Evolutionary conservation across 2,888 invertebrate genomes (phyloP), one percentile per base, ranked within the genome.

Genomic region (Melolontha melolontha): DNA sequence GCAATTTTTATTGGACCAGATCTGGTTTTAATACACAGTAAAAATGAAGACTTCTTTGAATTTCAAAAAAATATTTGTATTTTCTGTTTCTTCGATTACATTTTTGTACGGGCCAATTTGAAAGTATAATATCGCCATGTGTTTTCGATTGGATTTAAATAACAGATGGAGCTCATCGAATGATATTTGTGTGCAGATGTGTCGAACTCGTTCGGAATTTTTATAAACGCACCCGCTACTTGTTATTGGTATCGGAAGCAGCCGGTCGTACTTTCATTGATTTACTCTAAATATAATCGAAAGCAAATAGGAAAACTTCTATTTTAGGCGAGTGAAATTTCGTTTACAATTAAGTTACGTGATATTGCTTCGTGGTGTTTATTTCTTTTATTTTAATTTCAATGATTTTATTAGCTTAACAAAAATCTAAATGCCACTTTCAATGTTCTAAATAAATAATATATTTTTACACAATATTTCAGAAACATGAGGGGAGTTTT

Each of bases 121-220:
- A 42, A 65, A 47, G 54, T 44, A 65, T 44, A 54, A 54, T 44
- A 34, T 64, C 64, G 22, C 42, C 47, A 44, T 44, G 14, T 67
- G 75, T 75, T 75, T 77, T 77, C 77, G 76, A 78, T 76, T 75
- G 71, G 66, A 72, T 54, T 64, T 66, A 54, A 62, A 54, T 57
- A 50, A 42, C 66, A 67, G 54, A 65, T 59, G 67, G 50, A 22
- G 41, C 16, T 44, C n/a, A 27, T 27, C 40, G 41, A 57, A 57
- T 50, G 57, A 27, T 55, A 57, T 57, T 50, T 55, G 34, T 34
- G 8, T 52, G 54, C 52, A 67, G 54, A 63, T 67, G 62, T 52
- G 51, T 54, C 39, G 51, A 39, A 34, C 51, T 42, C 51, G 54
- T 65, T 52, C 14, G 44, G 52, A 42, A 65, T 65, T 47, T 65